phyloP scores from a whole-genome alignment of 2,113 vertebrate species.

The Elephantulus edwardii region DNA sequence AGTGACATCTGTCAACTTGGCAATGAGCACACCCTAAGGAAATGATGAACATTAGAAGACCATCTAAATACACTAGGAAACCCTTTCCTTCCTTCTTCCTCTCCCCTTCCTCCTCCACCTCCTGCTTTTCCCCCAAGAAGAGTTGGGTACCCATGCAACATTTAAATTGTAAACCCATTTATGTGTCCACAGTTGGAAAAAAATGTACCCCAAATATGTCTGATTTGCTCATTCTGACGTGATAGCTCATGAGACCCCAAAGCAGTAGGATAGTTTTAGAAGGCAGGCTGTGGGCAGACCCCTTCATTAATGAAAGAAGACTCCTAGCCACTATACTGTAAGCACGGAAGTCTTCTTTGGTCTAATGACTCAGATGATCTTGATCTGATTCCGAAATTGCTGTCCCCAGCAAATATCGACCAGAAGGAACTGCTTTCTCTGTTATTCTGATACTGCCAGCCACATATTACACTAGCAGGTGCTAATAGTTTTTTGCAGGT shows the following conservation, averaged over 20 bases:
- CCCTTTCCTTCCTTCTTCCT: neutral
- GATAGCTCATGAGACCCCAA: neutral
- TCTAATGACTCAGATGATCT: conserved; percentile 66
- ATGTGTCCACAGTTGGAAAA: conserved; percentile 33
- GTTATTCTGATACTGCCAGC: conserved; percentile 55
- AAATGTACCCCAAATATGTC: no score
- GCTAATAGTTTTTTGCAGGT: conserved; percentile 63
- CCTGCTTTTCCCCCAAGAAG: conserved; percentile 20
- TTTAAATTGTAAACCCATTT: conserved; percentile 59
- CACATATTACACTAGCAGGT: conserved; percentile 55
- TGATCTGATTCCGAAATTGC: conserved; percentile 73
- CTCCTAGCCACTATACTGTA: neutral
- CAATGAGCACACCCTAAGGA: conserved; percentile 76
- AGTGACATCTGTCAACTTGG: conserved; percentile 74
- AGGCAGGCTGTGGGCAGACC: conserved; percentile 44
- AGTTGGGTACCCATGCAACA: conserved; percentile 9
- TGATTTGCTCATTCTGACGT: conserved; percentile 41
- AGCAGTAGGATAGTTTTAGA: conserved; percentile 29
- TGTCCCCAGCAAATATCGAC: conserved; percentile 66
- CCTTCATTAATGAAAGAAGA: conserved; percentile 42
- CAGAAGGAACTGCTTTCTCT: conserved; percentile 69
- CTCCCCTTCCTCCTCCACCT: neutral
- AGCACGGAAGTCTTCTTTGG: conserved; percentile 41
- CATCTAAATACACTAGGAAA: conserved; percentile 63
- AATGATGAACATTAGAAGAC: conserved; percentile 79